phyloP scores from a whole-genome alignment of 2,797 vertebrate species.

The Oreortyx pictus region DNA sequence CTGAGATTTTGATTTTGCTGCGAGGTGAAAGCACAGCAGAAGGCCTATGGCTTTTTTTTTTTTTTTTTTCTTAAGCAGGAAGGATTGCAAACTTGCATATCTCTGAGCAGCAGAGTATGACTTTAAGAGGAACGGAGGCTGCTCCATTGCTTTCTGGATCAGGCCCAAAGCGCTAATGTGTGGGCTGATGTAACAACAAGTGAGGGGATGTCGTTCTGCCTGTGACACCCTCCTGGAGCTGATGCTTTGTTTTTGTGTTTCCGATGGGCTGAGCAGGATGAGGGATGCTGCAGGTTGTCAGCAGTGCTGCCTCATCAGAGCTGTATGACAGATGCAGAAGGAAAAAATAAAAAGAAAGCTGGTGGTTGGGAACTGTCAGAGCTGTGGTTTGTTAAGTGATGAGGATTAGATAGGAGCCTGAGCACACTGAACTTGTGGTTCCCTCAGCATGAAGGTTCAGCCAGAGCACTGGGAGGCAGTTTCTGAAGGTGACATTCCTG shows the following conservation, averaged over 20 bases:
- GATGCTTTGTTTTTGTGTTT: constrained; percentile 73
- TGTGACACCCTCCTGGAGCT: constrained; percentile 73
- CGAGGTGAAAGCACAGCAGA: neutral
- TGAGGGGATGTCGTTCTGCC: constrained; percentile 65
- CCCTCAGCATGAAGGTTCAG: neutral
- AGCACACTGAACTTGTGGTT: neutral
- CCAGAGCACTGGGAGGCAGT: neutral
- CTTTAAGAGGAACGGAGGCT: neutral
- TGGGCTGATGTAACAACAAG: constrained; percentile 72
- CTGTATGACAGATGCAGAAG: constrained; percentile 44
- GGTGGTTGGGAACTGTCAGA: constrained; percentile 53
- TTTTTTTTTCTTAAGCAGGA: neutral
- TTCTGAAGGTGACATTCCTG: constrained; percentile 50
- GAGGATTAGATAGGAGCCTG: constrained; percentile 56
- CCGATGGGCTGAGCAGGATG: constrained; percentile 39
- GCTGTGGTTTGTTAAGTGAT: constrained; percentile 53
- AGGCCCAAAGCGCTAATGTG: neutral
- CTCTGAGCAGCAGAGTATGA: neutral
- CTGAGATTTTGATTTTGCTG: neutral
- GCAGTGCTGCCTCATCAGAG: constrained; percentile 63
- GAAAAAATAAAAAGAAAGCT: constrained; percentile 47
- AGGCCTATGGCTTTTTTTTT: neutral
- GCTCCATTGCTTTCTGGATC: neutral
- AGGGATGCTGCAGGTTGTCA: constrained; percentile 50
- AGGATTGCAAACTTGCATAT: neutral